Evolutionary conservation across 2,113 vertebrate species (phyloP).

Genomic region (Abramis brama): DNA sequence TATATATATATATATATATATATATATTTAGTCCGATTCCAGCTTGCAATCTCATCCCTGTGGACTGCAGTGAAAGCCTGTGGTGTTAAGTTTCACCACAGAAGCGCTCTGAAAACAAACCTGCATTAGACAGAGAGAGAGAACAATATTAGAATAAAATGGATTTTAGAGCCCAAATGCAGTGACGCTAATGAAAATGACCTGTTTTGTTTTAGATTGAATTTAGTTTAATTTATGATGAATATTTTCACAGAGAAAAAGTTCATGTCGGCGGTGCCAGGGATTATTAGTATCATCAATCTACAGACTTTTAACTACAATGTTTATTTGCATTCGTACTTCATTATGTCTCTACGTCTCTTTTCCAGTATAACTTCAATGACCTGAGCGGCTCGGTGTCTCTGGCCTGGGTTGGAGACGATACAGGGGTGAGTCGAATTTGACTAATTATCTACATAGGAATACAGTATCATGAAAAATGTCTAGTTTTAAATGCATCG

Average conservation of each 20-base stretch:
- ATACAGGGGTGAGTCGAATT: slow-evolving; percentile 85
- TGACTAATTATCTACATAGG: neutral
- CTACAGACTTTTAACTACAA: neutral
- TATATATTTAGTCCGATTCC: neutral
- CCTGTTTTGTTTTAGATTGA: neutral
- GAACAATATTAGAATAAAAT: neutral
- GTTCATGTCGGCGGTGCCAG: too few relatives aligned
- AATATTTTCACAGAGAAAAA: neutral
- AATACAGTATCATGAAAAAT: neutral
- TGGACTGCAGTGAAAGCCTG: neutral
- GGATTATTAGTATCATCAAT: neutral
- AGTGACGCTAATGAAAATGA: neutral
- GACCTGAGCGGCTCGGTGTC: slow-evolving; percentile 88
- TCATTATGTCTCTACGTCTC: neutral
- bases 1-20: neutral
- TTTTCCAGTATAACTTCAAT: slow-evolving; percentile 81
- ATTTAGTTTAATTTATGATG: neutral
- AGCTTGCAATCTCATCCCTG: neutral
- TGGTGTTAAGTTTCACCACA: slow-evolving; percentile 31
- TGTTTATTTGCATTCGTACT: neutral
- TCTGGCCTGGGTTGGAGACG: slow-evolving; percentile 91
- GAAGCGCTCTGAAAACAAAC: slow-evolving; percentile 19
- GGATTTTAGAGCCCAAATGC: neutral
- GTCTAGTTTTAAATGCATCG: neutral
- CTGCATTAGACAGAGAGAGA: neutral